Evolutionary conservation across 2,797 vertebrate genomes (phyloP).

Genomic region (Clamator glandarius): DNA sequence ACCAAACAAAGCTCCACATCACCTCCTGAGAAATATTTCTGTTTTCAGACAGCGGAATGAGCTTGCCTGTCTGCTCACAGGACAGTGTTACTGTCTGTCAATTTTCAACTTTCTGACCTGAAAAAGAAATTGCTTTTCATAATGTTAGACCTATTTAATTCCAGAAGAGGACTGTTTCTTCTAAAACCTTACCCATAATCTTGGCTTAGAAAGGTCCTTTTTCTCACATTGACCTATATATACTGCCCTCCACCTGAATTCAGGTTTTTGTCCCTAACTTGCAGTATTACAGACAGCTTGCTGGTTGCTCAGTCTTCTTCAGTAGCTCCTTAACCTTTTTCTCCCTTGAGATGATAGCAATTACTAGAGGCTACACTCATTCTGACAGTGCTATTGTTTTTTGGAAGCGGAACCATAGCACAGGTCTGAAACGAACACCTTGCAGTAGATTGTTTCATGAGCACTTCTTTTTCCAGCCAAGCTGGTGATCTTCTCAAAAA

Average conservation of each 20-base stretch:
- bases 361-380: not conserved
- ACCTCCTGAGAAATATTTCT: not conserved
- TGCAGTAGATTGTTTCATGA: not conserved
- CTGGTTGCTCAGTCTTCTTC: not conserved
- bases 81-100: not conserved
- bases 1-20: accelerated
- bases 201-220: not conserved
- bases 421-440: not conserved
- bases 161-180: not conserved
- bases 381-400: not conserved
- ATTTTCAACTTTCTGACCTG: not conserved
- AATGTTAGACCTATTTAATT: not conserved
- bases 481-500: not conserved
- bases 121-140: not conserved
- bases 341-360: not conserved
- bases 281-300: not conserved
- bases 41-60: not conserved
- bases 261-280: not conserved
- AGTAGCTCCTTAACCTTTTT: not conserved
- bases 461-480: not conserved
- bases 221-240: not conserved
- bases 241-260: not conserved
- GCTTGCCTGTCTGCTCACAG: not conserved
- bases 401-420: not conserved
- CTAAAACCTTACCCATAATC: not conserved